These are phyloP conservation scores for Slavum lentiscoides DNA, from an alignment of 2,888 invertebrate genomes.

Conservation along the genomic window DNA sequence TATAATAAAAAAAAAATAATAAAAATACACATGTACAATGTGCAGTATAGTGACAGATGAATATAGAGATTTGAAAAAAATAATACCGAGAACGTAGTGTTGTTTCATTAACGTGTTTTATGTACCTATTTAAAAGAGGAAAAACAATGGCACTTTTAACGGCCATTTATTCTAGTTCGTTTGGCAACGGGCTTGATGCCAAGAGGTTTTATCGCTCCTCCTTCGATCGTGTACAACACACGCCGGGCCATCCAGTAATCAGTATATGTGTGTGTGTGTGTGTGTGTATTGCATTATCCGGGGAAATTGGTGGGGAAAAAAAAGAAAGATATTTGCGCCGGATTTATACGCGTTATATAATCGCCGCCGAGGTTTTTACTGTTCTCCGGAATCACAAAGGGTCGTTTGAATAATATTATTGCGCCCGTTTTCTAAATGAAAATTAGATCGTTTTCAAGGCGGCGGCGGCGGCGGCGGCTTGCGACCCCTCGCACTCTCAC, in stretches of 20 bases:
- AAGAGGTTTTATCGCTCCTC: conserved; percentile 24
- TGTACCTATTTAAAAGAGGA: conserved; percentile 21
- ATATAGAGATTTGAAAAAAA: neutral
- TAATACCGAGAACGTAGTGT: neutral
- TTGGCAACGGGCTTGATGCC: conserved; percentile 43
- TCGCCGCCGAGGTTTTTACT: conserved; percentile 38
- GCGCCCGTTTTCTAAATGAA: conserved; percentile 49
- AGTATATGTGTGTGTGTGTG: neutral
- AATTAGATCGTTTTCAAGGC: conserved; percentile 44
- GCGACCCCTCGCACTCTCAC: neutral
- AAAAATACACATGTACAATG: too few species aligned
- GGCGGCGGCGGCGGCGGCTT: too few species aligned
- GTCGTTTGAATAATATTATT: conserved; percentile 52
- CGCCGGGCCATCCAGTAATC: neutral
- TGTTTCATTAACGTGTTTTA: conserved; percentile 42
- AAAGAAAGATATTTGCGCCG: conserved; percentile 32
- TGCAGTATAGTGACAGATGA: neutral
- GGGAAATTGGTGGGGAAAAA: conserved; percentile 8
- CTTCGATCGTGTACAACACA: conserved; percentile 9
- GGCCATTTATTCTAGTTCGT: conserved; percentile 46
- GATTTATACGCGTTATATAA: conserved; percentile 40
- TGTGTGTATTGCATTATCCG: too few species aligned
- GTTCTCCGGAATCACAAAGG: conserved; percentile 42
- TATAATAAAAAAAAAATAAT: too few species aligned
- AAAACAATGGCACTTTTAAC: conserved; percentile 46